Conservation (phyloP, 1,140 invertebrate species). For the Penaeus japonicus region DNA sequence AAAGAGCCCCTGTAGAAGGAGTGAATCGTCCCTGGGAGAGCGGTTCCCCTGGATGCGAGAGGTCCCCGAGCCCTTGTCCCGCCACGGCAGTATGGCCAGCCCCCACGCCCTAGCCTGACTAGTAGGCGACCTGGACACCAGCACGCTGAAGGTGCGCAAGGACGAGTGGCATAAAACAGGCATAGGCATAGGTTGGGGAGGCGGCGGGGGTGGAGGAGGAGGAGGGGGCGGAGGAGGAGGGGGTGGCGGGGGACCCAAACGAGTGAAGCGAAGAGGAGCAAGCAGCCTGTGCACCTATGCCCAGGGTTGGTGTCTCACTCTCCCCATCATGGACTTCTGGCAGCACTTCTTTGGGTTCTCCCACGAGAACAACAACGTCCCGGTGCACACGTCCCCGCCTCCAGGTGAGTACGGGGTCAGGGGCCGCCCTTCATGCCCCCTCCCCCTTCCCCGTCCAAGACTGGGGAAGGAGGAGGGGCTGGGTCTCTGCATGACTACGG, state of each 20-base stretch:
- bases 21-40: too few species aligned
- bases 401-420: conserved; percentile 19
- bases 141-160: background rate
- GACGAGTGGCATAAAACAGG: background rate
- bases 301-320: conserved; percentile 33
- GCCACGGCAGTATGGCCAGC: background rate
- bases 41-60: background rate
- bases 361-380: conserved; percentile 45
- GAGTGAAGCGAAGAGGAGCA: background rate
- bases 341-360: conserved; percentile 46
- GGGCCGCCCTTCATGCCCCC: background rate
- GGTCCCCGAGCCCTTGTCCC: background rate
- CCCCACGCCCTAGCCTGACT: background rate
- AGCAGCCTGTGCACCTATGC: conserved; percentile 30
- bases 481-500: too few species aligned
- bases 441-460: background rate
- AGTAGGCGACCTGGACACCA: background rate
- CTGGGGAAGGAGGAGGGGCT: background rate
- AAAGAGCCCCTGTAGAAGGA: too few species aligned
- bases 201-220: conserved; percentile 14
- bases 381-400: conserved; percentile 3
- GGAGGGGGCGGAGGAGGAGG: background rate
- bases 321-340: conserved; percentile 52
- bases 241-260: background rate
- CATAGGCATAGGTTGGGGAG: conserved; percentile 10